Base-by-base conservation (phyloP, 1,140 invertebrate genomes). In the Ridgeia piscesae region DNA sequence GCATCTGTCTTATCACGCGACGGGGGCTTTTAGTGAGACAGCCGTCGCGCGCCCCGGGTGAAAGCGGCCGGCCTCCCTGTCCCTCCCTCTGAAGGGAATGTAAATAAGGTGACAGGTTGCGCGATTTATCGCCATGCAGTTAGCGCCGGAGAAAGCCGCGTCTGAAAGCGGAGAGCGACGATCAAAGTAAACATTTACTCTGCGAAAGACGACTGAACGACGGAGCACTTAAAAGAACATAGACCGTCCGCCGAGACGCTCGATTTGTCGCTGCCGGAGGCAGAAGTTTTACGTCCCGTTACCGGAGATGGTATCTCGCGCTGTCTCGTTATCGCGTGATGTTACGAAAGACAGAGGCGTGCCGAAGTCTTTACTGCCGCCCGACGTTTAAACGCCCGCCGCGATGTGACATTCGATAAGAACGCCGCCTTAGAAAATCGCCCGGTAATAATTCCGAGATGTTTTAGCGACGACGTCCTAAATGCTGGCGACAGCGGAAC, bases 131-230 rank as follows among this genome's bases (percentile, higher is more conserved):
- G 58, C 58, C 58, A 21, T 9, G 58, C 58, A 77, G 58, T 77
- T 77, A 77, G 58, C 8, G 58, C 14, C 58, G 27, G 27, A 77
- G 58, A 77, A 77, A 77, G 58, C 58, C 27, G 58, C 58, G 58
- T 31, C 58, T 77, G 58, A 77, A 77, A 77, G 58, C 58, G 27
- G 58, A 9, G 58, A 77, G 27, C 14, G 58, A 77, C 58, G 58
- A 77, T 77, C 58, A 77, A 77, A 77, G 58, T 77, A 77, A 77
- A 77, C 58, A 77, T 77, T 77, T 77, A 77, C 58, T 77, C 58
- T 4, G 58, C 27, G 58, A 77, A 77, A 4, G 58, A 77, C 58
- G 58, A 77, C 58, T 9, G 17, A 1, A 77, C 27, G 58, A 31
- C 58, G 58, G 17, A 31, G 58, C 58, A 77, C 58, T 77, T 77